Base-by-base conservation (phyloP, 2,113 vertebrate genomes). In the Psittacula cyanocephala region DNA sequence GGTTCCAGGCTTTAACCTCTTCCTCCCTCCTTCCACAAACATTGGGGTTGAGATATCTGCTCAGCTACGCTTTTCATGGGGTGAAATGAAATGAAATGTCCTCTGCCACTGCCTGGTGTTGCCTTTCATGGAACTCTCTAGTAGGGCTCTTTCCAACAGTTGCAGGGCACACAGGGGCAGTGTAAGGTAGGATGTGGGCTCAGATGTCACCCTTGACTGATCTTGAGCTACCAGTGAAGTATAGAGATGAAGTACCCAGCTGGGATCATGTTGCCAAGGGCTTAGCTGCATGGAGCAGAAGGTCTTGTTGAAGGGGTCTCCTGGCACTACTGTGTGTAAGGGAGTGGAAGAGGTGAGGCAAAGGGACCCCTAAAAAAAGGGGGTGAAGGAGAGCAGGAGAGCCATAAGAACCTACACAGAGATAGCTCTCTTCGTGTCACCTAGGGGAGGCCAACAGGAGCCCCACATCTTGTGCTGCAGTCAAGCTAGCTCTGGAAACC, bases 181-280 rank as follows among this genome's bases (percentile, higher is more conserved):
- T 52, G 39, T 86, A 82, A 96, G 85, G 92, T 74, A 93, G 90
- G 80, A 31, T 79, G 74, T 69, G 49, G 82, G 89, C 81, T 97
- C 95, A 92, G 85, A 91, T 96, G 71, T 94, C 89, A 89, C 93
- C 92, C 92, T 90, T 93, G 96, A 74, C 74, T 91, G 94, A 87
- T 91, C 85, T 86, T 93, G 93, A 95, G 85, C 91, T 67, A 72
- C 35, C 4, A 3, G 16, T 74, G 71, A 44, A 46, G 39, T 75
- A 76, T 35, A 49, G 84, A 86, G 79, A 89, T 55, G 91, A 92
- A 82, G 71, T 69, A 86, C 41, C 64, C 52, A 29, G 39, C 62
- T 72, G 75, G 64, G 68, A 81, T 96, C 74, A 3, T 31, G 46
- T 93, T 94, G 68, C 86, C 44, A 80, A 69, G 55, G 57, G 31